These are phyloP conservation scores for Bostrychus sinensis DNA, from an alignment of 2,113 vertebrate genomes.

Conservation along the genomic window DNA sequence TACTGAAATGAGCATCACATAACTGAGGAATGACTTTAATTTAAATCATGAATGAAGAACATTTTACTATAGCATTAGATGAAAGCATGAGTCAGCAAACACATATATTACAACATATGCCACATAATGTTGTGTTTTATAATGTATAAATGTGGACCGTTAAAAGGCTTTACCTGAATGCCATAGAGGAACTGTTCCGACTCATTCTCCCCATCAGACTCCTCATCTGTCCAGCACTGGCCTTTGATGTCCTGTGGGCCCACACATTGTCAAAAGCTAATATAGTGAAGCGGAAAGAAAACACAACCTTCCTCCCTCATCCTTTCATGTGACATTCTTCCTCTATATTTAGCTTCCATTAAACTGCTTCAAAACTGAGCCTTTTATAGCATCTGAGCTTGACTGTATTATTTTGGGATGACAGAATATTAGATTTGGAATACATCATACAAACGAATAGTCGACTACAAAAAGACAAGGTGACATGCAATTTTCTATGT, in stretches of 20 bases:
- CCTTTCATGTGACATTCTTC: conserved; percentile 58
- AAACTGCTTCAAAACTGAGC: conserved; percentile 56
- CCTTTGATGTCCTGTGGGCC: conserved; percentile 92
- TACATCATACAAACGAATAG: conserved; percentile 20
- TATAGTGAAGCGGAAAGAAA: conserved; percentile 43
- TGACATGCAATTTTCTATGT: not conserved
- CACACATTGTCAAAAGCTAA: conserved; percentile 63
- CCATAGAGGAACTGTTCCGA: conserved; percentile 97
- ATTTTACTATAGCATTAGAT: not conserved
- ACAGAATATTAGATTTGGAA: conserved; percentile 15
- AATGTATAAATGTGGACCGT: not conserved
- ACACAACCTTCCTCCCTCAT: conserved; percentile 38
- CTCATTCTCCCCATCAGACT: conserved; percentile 98
- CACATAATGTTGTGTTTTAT: not conserved
- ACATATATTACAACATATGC: not conserved
- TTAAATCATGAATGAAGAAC: not conserved
- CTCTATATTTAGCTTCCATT: conserved; percentile 53
- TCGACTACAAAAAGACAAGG: conserved; percentile 19
- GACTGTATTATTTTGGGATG: conserved; percentile 26
- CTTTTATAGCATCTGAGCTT: conserved; percentile 53
- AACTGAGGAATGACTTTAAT: not conserved
- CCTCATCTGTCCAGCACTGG: conserved; percentile 98
- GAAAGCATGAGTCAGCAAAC: conserved; percentile 9
- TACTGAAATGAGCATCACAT: not conserved
- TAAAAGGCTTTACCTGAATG: conserved; percentile 86